phyloP scores from a whole-genome alignment of 2,797 vertebrate species.

The Phoxinus dragarum region DNA sequence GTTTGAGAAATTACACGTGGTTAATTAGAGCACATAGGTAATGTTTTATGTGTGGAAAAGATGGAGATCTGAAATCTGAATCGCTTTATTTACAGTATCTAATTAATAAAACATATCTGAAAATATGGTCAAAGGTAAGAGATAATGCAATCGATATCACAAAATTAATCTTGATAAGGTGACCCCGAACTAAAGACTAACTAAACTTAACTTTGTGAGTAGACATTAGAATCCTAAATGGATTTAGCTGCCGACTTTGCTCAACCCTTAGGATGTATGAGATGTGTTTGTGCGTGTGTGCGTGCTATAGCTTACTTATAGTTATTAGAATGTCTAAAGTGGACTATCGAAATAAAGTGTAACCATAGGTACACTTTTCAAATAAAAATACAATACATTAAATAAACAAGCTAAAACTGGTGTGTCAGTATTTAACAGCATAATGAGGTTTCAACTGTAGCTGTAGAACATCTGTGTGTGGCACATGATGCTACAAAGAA shows the following conservation, averaged over 20 bases:
- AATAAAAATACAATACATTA: neutral
- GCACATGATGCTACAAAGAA: constrained; percentile 12
- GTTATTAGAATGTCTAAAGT: too few relatives aligned
- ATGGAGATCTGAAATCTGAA: neutral
- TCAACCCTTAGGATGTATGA: neutral
- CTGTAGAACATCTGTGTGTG: neutral
- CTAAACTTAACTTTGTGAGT: neutral
- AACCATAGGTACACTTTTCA: too few relatives aligned
- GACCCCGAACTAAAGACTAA: neutral
- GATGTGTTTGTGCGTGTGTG: too few relatives aligned
- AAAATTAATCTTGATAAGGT: neutral
- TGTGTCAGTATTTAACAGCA: neutral
- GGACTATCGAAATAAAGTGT: too few relatives aligned
- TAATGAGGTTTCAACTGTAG: neutral
- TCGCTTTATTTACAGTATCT: constrained; percentile 1
- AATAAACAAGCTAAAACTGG: neutral
- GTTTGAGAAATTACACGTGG: constrained; percentile 25
- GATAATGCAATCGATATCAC: neutral
- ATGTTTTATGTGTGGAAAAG: neutral
- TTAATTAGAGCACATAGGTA: constrained; percentile 32
- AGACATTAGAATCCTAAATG: neutral
- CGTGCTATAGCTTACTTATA: too few relatives aligned
- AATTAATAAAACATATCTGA: constrained; percentile 4
- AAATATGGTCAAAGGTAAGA: neutral
- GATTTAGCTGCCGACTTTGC: too few relatives aligned